These are phyloP conservation scores for Mareca penelope DNA, from an alignment of 2,797 vertebrate species.

Conservation along the genomic window DNA sequence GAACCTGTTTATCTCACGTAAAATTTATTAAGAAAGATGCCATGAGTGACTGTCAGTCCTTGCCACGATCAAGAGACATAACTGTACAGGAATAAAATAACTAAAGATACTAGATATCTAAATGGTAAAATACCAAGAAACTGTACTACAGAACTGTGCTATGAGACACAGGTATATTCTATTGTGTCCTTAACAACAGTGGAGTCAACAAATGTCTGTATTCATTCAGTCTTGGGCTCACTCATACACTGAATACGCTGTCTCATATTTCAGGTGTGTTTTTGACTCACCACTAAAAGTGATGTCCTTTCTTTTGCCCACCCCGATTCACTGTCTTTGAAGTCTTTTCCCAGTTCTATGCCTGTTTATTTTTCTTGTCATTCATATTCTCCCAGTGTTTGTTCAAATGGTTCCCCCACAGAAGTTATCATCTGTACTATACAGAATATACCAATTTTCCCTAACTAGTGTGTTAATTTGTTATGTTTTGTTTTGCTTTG, in stretches of 20 bases:
- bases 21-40: no score
- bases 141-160: neutral
- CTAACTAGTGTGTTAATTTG: neutral
- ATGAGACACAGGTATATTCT: neutral
- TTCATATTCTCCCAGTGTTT: neutral
- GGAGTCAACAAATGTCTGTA: neutral
- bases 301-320: neutral
- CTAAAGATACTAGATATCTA: neutral
- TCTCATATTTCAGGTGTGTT: neutral
- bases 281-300: neutral
- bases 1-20: no score
- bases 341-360: neutral
- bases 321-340: neutral
- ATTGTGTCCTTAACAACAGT: neutral
- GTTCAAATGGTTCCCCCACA: neutral
- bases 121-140: neutral
- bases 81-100: neutral
- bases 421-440: neutral
- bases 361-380: neutral
- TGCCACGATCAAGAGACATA: neutral
- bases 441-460: neutral
- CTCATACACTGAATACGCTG: neutral
- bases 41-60: neutral
- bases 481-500: neutral
- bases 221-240: neutral